Evolutionary conservation across 2,797 vertebrate species (phyloP).

Genomic region (Cryptoprocta ferox): DNA sequence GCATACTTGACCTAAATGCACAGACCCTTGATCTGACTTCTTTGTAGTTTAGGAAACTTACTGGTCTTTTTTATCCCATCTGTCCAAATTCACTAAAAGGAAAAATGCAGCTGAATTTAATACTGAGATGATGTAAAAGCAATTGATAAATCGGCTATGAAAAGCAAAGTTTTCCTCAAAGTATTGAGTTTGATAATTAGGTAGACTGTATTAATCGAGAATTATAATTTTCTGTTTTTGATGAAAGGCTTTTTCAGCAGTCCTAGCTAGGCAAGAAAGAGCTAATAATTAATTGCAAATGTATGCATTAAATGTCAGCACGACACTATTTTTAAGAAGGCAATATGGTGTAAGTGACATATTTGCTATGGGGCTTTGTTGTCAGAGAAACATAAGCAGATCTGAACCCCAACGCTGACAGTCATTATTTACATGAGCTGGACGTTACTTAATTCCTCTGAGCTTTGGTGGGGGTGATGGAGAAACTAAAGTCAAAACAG

Average conservation of each 20-base stretch:
- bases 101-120: constrained; percentile 43
- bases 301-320: background rate
- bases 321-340: background rate
- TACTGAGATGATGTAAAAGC: constrained; percentile 27
- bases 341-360: background rate
- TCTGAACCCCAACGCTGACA: background rate
- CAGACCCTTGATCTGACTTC: background rate
- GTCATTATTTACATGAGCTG: background rate
- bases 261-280: background rate
- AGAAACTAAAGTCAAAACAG: constrained; percentile 15
- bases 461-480: background rate
- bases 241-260: background rate
- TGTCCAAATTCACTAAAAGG: constrained; percentile 37
- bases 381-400: background rate
- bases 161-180: constrained; percentile 45
- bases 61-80: constrained; percentile 38
- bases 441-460: constrained; percentile 10
- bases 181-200: constrained; percentile 45
- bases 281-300: background rate
- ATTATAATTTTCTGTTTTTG: background rate
- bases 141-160: background rate
- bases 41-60: constrained; percentile 8
- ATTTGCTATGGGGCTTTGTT: background rate
- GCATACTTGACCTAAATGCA: background rate
- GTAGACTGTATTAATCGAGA: background rate